Base-by-base conservation (phyloP, 2,888 invertebrate genomes). In the Anodontia alba region DNA sequence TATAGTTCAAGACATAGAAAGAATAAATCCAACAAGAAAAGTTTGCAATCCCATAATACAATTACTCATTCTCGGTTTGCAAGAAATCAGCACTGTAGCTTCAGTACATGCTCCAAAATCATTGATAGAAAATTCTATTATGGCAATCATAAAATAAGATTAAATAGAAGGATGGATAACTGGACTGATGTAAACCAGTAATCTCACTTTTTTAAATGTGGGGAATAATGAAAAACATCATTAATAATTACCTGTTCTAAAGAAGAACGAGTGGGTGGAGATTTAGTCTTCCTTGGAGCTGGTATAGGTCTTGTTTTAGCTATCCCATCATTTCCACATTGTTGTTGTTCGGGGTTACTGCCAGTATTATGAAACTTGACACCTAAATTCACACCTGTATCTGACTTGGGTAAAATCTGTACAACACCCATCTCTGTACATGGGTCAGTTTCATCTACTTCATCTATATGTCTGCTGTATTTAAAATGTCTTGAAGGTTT, bases 261-360 rank as follows among this genome's bases (percentile, higher is more conserved):
- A 3, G 89, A 86, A 2, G 90, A 88, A 80, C 87, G 80, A 20
- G 85, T 78, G 12, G 88, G 89, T 3, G 90, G 90, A 33, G 88
- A 85, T n/a, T 76, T 78, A 29, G 85, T 70, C 70, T 57, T 57
- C n/a, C 78, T 54, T 8, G 80, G 82, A 20, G 62, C 68, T 29
- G 76, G 76, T 7, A n/a, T 62, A 7, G 80, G 80, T 46, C 57
- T 46, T 12, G 31, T 29, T n/a, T 7, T 17, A 20, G 42, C 62
- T 38, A 49, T 73, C 1, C 33, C 57, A 15, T 20, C 70, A n/a
- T 20, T 43, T 31, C 42, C 42, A 23, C 12, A 15, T 8, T 57
- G 26, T 23, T 42, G 20, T 33, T 31, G n/a, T 33, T 66, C 51
- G 12, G 77, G 42, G 36, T 70, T 62, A 49, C 69, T 76, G 20